Evolutionary conservation across 1,140 invertebrate species (phyloP).

Genomic region (Ephestia elutella): DNA sequence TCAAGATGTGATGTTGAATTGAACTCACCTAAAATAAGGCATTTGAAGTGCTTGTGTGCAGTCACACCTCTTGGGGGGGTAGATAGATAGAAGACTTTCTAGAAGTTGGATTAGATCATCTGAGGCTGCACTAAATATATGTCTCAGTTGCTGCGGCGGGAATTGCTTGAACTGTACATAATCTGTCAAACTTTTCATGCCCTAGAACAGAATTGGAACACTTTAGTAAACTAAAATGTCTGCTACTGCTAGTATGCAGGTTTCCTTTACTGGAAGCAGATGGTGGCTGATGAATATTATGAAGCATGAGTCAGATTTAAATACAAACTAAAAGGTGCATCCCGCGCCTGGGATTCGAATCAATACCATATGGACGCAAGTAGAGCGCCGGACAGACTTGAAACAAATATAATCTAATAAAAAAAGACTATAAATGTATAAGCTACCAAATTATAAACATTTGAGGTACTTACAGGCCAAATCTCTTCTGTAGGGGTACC

Average conservation of each 20-base stretch:
- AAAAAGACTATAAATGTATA: too few relatives aligned
- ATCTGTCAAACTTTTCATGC: conserved; percentile 89
- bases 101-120: conserved; percentile 95
- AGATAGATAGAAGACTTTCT: conserved; percentile 85
- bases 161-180: conserved; percentile 95
- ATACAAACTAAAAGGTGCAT: too few relatives aligned
- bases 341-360: too few relatives aligned
- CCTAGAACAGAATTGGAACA: conserved; percentile 65
- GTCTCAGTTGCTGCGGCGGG: conserved; percentile 86
- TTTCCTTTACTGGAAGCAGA: too few relatives aligned
- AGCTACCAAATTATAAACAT: not conserved
- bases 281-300: too few relatives aligned
- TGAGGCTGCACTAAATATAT: conserved; percentile 96
- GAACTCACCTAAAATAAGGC: conserved; percentile 83
- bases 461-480: conserved; percentile 82
- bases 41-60: conserved; percentile 88
- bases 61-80: conserved; percentile 89
- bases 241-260: too few relatives aligned
- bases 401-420: too few relatives aligned
- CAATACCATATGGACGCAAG: too few relatives aligned
- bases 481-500: conserved; percentile 94
- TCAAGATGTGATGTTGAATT: too few relatives aligned
- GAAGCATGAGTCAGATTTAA: too few relatives aligned
- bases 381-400: too few relatives aligned
- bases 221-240: too few relatives aligned